These are phyloP conservation scores for Ennomos erosarius DNA, from an alignment of 2,888 invertebrate genomes.

Conservation along the genomic window DNA sequence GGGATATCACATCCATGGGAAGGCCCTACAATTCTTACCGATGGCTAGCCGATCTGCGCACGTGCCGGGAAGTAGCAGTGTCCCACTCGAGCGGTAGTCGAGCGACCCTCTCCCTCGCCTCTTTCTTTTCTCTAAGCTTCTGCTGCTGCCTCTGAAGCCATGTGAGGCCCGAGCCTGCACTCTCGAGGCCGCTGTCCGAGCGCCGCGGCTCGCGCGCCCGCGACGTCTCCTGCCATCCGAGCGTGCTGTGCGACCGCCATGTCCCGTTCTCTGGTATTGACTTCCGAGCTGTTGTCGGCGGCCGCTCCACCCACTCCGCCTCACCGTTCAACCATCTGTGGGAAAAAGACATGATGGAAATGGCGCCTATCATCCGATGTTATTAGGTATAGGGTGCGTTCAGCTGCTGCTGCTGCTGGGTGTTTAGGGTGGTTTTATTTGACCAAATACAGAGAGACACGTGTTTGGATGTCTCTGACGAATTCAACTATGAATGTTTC, in stretches of 20 bases:
- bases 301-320: conserved; percentile 72
- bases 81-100: conserved; percentile 88
- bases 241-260: conserved; percentile 72
- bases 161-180: conserved; percentile 84
- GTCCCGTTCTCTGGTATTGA: conserved; percentile 69
- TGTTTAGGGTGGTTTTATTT: too few species aligned
- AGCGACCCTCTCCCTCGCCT: conserved; percentile 90
- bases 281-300: conserved; percentile 64
- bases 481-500: too few species aligned
- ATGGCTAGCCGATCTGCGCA: conserved; percentile 81
- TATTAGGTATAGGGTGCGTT: background rate
- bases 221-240: conserved; percentile 73
- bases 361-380: conserved; percentile 16
- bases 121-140: conserved; percentile 91
- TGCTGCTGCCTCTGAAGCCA: conserved; percentile 94
- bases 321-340: conserved; percentile 78
- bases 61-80: conserved; percentile 73
- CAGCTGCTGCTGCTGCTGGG: too few species aligned
- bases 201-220: conserved; percentile 69
- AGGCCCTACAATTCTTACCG: conserved; percentile 57
- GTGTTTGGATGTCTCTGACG: too few species aligned
- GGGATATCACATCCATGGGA: background rate
- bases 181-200: conserved; percentile 71
- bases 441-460: too few species aligned
- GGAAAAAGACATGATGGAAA: conserved; percentile 15